Evolutionary conservation across 2,797 vertebrate species (phyloP), one percentile per base, ranked within the genome.

Genomic region (Darevskia mixta): DNA sequence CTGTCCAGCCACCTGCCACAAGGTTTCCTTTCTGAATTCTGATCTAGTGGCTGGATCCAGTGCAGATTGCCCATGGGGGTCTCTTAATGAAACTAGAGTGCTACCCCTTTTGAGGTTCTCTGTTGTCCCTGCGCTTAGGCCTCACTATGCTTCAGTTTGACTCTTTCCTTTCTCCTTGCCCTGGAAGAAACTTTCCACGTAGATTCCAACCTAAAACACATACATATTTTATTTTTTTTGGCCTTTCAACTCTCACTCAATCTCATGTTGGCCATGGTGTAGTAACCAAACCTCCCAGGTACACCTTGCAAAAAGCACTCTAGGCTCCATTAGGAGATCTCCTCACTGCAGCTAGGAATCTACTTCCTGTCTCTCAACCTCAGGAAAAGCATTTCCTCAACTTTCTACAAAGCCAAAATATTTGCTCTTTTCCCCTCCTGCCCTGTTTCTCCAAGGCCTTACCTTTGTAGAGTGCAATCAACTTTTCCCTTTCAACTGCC

Each of bases 341-440:
- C 95, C 94, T 95, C 92, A 96, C 97, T 95, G 96, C 94, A 96
- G 96, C 97, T 96, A 96, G 96, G 96, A 95, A 96, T 96, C 96
- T 91, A 95, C 97, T 97, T 98, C 97, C 97, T 98, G 97, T 97
- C 97, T 97, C 95, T 95, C 96, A 97, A 97, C 96, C 97, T 97
- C 97, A 97, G 97, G 97, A 97, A 97, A 97, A 97, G 97, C 97
- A 97, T 97, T 96, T 97, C 97, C 97, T 97, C 96, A 96, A 97
- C 96, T 97, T 97, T 97, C 91, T 97, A 96, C 96, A 96, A 96
- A 97, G 97, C 97, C 97, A 96, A 97, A 96, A 96, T 61, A 96
- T 97, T 96, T 97, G 96, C 96, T 96, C 96, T 97, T 95, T 93
- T 96, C 96, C 96, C 96, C 96, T 95, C 96, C 93, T 75, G 55